These are phyloP conservation scores for Saccopteryx leptura DNA, from an alignment of 2,113 vertebrate genomes.

Conservation along the genomic window DNA sequence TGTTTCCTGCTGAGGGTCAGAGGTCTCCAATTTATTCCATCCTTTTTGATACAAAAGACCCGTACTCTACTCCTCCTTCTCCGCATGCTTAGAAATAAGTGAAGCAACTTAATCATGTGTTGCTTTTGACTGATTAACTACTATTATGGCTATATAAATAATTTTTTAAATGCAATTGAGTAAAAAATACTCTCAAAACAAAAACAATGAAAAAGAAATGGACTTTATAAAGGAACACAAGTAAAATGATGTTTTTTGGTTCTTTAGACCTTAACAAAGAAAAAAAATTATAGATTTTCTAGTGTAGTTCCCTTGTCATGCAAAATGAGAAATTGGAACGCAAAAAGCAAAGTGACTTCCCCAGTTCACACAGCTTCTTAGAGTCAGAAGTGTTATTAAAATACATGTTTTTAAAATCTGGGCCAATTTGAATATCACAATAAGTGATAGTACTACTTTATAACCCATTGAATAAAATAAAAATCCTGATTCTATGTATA, in stretches of 20 bases:
- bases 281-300: slow-evolving; percentile 25
- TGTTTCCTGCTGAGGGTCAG: slow-evolving; percentile 59
- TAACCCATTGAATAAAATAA: not conserved
- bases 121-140: slow-evolving; percentile 33
- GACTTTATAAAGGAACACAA: not conserved
- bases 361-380: not conserved
- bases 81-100: slow-evolving; percentile 54
- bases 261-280: not conserved
- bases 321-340: not conserved
- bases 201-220: not conserved
- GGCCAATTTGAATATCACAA: slow-evolving; percentile 4
- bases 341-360: not conserved
- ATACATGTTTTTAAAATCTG: slow-evolving; percentile 31
- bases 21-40: slow-evolving; percentile 65
- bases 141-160: slow-evolving; percentile 1
- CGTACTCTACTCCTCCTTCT: not conserved
- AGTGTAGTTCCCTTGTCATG: not conserved
- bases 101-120: slow-evolving; percentile 25
- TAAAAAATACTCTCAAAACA: slow-evolving; percentile 19
- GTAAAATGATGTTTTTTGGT: not conserved
- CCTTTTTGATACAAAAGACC: slow-evolving; percentile 56
- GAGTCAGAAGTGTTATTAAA: slow-evolving; percentile 23
- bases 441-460: not conserved
- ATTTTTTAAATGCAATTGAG: not conserved
- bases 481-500: not conserved